phyloP scores from a whole-genome alignment of 2,888 invertebrate species.

The Eupithecia subfuscata region DNA sequence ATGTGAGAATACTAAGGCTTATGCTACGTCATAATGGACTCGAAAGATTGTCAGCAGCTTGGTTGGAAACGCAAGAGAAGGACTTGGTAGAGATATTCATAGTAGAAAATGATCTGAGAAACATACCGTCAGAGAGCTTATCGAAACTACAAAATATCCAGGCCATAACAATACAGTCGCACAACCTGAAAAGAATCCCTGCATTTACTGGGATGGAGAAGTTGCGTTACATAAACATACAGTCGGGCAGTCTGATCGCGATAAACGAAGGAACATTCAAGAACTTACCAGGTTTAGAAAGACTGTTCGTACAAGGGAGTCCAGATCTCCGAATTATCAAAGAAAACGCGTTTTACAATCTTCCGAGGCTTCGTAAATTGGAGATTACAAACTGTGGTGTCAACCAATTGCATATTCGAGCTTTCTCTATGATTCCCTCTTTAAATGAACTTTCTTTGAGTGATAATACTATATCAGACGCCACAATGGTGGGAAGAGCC shows the following conservation, averaged over 20 bases:
- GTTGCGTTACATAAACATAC: constrained; percentile 89
- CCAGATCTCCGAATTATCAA: constrained; percentile 87
- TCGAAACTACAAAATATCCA: constrained; percentile 89
- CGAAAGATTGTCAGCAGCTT: constrained; percentile 91
- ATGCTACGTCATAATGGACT: constrained; percentile 93
- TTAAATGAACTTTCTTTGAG: constrained; percentile 88
- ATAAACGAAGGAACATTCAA: constrained; percentile 88
- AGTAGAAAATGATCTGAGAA: constrained; percentile 92
- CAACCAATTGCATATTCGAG: constrained; percentile 90
- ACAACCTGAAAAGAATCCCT: constrained; percentile 89
- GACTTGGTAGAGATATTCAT: constrained; percentile 92
- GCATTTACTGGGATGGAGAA: constrained; percentile 88
- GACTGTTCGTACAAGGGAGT: constrained; percentile 89
- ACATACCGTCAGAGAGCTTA: constrained; percentile 91
- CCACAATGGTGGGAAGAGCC: constrained; percentile 91
- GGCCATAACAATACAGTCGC: constrained; percentile 92
- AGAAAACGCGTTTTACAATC: constrained; percentile 88
- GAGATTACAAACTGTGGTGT: constrained; percentile 92
- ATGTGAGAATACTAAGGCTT: constrained; percentile 89
- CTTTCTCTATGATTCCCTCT: constrained; percentile 88
- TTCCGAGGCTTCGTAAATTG: constrained; percentile 87
- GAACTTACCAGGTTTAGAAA: constrained; percentile 88
- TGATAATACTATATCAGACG: constrained; percentile 90
- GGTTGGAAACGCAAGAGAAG: constrained; percentile 91
- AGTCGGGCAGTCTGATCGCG: constrained; percentile 87